phyloP scores from a whole-genome alignment of 2,113 vertebrate species.

The Arothron firmamentum region DNA sequence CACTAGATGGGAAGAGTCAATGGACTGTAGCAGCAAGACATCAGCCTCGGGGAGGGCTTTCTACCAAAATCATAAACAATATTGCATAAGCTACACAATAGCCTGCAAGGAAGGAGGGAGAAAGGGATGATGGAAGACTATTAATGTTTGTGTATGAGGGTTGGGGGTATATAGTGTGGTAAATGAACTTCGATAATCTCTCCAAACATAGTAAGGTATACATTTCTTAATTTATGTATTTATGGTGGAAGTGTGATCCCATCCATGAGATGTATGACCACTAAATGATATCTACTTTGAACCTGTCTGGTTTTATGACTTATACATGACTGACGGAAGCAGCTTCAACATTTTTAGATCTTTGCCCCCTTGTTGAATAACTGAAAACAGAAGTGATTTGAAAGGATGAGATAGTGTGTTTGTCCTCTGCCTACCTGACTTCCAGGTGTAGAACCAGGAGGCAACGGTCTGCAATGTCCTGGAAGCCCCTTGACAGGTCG shows the following conservation, averaged over 20 bases:
- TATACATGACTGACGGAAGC: too few relatives aligned
- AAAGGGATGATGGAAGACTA: constrained; percentile 55
- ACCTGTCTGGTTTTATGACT: too few relatives aligned
- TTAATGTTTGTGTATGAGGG: constrained; percentile 35
- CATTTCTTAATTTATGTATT: constrained; percentile 8
- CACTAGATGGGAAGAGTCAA: constrained; percentile 75
- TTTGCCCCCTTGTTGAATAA: too few relatives aligned
- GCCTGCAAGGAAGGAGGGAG: constrained; percentile 40
- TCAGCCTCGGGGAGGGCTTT: constrained; percentile 70
- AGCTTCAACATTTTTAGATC: too few relatives aligned
- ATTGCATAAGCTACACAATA: constrained; percentile 69
- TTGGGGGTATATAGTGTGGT: constrained; percentile 55
- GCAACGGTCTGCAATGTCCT: constrained; percentile 94
- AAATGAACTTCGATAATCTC: constrained; percentile 59
- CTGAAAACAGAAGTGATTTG: too few relatives aligned
- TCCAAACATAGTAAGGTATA: constrained; percentile 25
- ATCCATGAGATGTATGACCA: not conserved
- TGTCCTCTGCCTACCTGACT: constrained; percentile 82
- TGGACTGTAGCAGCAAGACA: constrained; percentile 67
- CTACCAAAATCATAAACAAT: constrained; percentile 74
- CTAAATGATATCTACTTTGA: too few relatives aligned
- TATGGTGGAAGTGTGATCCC: not conserved
- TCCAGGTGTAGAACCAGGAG: constrained; percentile 92
- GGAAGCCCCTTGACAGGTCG: constrained; percentile 90
- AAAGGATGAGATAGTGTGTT: too few relatives aligned